Percentiles rank a stretch among this genome's conserved stretches.
Conservation (phyloP, 2,888 invertebrate genomes). For the Polyploca ridens region DNA sequence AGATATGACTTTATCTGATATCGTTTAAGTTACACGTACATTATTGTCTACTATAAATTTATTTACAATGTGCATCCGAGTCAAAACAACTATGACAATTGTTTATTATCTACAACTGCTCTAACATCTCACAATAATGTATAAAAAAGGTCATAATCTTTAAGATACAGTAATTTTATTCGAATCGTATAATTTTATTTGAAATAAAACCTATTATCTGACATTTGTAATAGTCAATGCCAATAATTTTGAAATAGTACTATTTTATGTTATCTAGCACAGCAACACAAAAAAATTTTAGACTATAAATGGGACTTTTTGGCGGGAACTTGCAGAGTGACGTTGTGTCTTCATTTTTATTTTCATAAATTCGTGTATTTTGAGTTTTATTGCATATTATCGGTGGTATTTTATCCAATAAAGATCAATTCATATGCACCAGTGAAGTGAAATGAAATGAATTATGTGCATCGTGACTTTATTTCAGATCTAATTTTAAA, state of each 20-base stretch:
- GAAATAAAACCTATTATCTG: neutral
- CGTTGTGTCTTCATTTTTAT: too few relatives aligned
- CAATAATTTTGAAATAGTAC: neutral
- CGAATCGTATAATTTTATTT: neutral
- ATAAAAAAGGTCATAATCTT: neutral
- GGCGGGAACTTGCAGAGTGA: too few relatives aligned
- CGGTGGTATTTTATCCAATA: too few relatives aligned
- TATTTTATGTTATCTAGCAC: neutral
- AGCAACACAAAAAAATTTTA: too few relatives aligned
- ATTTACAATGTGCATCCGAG: neutral
- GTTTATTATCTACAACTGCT: neutral
- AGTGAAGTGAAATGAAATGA: too few relatives aligned
- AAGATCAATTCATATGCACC: too few relatives aligned
- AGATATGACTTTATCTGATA: constrained; percentile 4
- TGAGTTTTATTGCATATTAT: too few relatives aligned
- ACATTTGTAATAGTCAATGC: neutral
- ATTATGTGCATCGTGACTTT: too few relatives aligned
- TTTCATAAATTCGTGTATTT: too few relatives aligned
- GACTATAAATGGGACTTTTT: too few relatives aligned
- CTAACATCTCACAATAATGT: neutral
- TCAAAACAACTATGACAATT: neutral
- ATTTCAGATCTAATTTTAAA: too few relatives aligned
- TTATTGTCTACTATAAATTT: neutral
- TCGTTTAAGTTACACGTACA: neutral
- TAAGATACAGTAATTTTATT: neutral